Evolutionary conservation across 2,113 vertebrate species (phyloP), one percentile per base, ranked within the genome.

Genomic region (Mesoclemmys tuberculata): DNA sequence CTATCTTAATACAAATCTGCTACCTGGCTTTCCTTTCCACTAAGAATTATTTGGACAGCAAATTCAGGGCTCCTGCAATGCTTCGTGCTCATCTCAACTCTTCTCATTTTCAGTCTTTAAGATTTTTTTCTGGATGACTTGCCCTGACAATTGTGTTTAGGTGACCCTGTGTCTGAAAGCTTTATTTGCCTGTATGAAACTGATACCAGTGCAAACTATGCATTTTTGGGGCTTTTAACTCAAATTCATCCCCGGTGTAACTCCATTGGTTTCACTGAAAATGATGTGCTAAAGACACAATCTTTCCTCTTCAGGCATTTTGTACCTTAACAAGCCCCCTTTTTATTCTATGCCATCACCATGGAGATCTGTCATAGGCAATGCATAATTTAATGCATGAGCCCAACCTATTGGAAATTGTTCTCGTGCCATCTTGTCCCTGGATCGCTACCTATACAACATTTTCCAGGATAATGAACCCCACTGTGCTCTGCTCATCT

Each of bases 401-500:
- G 16, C 13, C 29, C 92, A 24, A 55, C 52, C 49, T 80, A 38
- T 46, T 44, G 21, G 51, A 79, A 35, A 71, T 55, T 38, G 2
- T 8, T 89, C 16, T 68, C 0, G 0, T 55, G 46, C 38, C 80
- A 64, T 35, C 35, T 56, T 78, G 27, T 88, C 8, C 54, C 44
- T 92, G 68, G n/a, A 13, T 48, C 27, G 27, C 48, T 56, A 56
- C 52, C 27, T 81, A 58, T 38, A n/a, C 7, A 90, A 8, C 31
- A 56, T 89, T 44, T 87, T 87, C 6, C 48, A 31, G 35, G 27
- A 48, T n/a, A 82, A 54, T 49, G 46, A 92, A 56, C 10, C 8
- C 10, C 44, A 2, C 1, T 48, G 10, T 4, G 51, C 3, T 41
- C 49, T 0, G 0, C 3, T 91, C 24, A 2, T 14, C 44, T 90